Conservation (phyloP, 2,797 vertebrate genomes). For the Spea hammondii region DNA sequence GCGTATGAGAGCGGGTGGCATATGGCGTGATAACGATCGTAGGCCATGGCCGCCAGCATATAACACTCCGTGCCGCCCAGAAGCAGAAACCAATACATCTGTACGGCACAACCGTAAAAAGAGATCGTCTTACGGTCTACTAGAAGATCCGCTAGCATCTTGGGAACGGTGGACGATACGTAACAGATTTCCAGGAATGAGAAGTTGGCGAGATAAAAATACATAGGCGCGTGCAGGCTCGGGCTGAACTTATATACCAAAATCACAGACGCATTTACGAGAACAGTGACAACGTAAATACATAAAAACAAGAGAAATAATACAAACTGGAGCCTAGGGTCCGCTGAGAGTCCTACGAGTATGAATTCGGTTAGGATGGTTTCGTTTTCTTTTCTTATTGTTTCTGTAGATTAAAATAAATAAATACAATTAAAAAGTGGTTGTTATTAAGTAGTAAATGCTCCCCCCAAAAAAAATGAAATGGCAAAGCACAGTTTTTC, state of each 20-base stretch:
- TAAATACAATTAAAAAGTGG: neutral
- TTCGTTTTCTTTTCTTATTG: conserved; percentile 44
- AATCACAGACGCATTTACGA: conserved; percentile 55
- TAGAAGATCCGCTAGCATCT: conserved; percentile 29
- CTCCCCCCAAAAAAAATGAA: too few species aligned
- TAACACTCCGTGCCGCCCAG: conserved; percentile 36
- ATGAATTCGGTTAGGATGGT: conserved; percentile 52
- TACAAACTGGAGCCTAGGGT: conserved; percentile 36
- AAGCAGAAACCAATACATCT: conserved; percentile 34
- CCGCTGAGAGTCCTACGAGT: conserved; percentile 53
- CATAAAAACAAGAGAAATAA: conserved; percentile 54
- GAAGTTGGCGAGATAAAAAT: conserved; percentile 57
- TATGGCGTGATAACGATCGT: conserved; percentile 56
- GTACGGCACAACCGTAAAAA: conserved; percentile 15
- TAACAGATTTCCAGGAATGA: conserved; percentile 61
- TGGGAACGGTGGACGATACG: conserved; percentile 29
- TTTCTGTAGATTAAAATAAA: neutral
- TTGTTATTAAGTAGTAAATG: too few species aligned
- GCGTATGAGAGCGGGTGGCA: conserved; percentile 56
- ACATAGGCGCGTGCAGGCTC: conserved; percentile 33
- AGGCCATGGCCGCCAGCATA: conserved; percentile 53
- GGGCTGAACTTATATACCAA: neutral
- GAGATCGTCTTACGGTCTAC: conserved; percentile 10
- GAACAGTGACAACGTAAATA: conserved; percentile 53
- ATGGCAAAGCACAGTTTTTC: too few species aligned